Evolutionary conservation across 2,113 vertebrate species (phyloP).

Genomic region (Notarius quadriscutis): DNA sequence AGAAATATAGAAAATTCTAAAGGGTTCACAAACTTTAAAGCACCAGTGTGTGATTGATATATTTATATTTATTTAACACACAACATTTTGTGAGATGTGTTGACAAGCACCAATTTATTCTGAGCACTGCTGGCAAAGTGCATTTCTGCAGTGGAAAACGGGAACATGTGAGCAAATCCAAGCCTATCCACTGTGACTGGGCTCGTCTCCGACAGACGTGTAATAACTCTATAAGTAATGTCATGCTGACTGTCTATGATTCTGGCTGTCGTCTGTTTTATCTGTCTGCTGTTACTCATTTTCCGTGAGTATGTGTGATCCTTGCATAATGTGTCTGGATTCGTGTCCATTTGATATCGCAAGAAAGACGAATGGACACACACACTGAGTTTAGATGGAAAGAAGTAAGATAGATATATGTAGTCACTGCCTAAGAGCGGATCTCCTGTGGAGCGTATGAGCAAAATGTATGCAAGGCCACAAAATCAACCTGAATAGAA

Average conservation of each 20-base stretch:
- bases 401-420: no score
- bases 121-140: neutral
- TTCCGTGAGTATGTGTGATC: constrained; percentile 14
- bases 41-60: no score
- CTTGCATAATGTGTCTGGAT: neutral
- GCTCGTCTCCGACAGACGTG: neutral
- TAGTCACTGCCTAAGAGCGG: no score
- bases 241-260: neutral
- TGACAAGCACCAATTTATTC: constrained; percentile 46
- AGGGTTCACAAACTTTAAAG: no score
- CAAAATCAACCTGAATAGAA: no score
- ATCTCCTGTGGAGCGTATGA: no score
- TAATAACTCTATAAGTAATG: neutral
- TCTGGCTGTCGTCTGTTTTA: neutral
- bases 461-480: no score
- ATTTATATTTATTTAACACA: neutral
- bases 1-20: no score
- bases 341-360: neutral
- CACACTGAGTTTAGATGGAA: neutral
- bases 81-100: constrained; percentile 7
- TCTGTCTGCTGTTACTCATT: neutral
- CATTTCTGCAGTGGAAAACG: neutral
- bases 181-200: neutral
- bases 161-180: neutral
- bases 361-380: neutral